Evolutionary conservation across 2,888 invertebrate species (phyloP).

Genomic region (Thecocarcelia acutangulata): DNA sequence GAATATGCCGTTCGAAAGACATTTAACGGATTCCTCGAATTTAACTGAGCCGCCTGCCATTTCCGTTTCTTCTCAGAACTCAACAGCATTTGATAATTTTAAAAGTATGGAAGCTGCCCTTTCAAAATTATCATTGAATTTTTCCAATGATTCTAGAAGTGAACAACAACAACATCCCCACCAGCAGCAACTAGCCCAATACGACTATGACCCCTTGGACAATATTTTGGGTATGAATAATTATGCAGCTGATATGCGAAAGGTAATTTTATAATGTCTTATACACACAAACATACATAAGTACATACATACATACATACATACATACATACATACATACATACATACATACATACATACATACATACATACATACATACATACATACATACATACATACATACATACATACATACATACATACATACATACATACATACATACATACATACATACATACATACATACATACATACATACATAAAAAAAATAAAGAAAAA

Average conservation of each 20-base stretch:
- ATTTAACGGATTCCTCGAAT: slow-evolving; percentile 54
- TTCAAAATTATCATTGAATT: slow-evolving; percentile 70
- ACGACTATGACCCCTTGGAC: slow-evolving; percentile 70
- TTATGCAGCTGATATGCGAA: slow-evolving; percentile 63
- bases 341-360: too few species aligned
- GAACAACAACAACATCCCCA: slow-evolving; percentile 59
- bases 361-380: too few species aligned
- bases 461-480: too few species aligned
- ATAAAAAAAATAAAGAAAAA: too few species aligned
- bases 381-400: too few species aligned
- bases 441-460: too few species aligned
- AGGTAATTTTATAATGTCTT: slow-evolving; percentile 63
- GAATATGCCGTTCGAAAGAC: slow-evolving; percentile 55
- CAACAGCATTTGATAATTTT: slow-evolving; percentile 69
- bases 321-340: too few species aligned
- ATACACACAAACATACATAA: too few species aligned
- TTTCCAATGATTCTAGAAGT: slow-evolving; percentile 56
- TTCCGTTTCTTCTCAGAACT: slow-evolving; percentile 49
- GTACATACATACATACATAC: too few species aligned
- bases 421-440: too few species aligned
- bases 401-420: too few species aligned
- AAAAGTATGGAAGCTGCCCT: slow-evolving; percentile 71
- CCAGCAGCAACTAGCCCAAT: slow-evolving; percentile 64
- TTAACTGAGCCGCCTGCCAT: slow-evolving; percentile 49
- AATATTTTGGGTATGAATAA: slow-evolving; percentile 68